Percentiles rank a stretch among this genome's conserved stretches.
These are phyloP conservation scores for Aspidoscelis tigris DNA, from an alignment of 2,113 vertebrate genomes.

Conservation along the genomic window DNA sequence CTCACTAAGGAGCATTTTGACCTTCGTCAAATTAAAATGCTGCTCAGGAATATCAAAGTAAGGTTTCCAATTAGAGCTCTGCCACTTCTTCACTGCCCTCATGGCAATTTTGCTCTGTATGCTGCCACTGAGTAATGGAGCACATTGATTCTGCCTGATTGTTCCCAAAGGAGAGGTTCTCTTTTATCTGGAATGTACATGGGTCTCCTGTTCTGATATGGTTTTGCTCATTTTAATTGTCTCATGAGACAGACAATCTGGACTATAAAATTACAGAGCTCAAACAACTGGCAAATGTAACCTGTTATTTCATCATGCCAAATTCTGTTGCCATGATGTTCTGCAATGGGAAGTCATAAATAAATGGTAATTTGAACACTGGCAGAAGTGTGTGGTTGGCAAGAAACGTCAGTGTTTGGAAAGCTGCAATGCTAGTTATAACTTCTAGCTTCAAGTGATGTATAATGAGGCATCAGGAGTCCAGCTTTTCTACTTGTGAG, in stretches of 20 bases:
- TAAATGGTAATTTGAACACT: slow-evolving; percentile 3
- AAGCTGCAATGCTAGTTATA: not conserved
- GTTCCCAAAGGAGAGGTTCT: too few relatives aligned
- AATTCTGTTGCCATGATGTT: not conserved
- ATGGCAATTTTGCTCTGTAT: too few relatives aligned
- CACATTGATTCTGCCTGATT: not conserved
- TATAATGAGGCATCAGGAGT: not conserved
- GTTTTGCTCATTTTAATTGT: not conserved
- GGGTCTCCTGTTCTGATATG: not conserved
- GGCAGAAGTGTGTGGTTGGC: not conserved
- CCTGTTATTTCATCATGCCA: not conserved
- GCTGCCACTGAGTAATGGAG: not conserved
- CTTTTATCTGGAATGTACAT: too few relatives aligned
- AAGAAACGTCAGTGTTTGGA: not conserved
- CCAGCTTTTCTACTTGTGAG: not conserved
- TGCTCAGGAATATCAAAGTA: too few relatives aligned
- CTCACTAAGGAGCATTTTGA: too few relatives aligned
- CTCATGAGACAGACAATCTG: not conserved
- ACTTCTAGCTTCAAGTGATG: not conserved
- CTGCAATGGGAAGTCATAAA: slow-evolving; percentile 2
- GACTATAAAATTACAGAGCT: slow-evolving; percentile 9
- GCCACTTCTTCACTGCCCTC: too few relatives aligned
- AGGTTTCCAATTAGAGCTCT: too few relatives aligned
- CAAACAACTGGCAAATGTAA: not conserved
- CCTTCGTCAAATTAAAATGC: too few relatives aligned